These are phyloP conservation scores for Pedetes capensis DNA, from an alignment of 2,113 vertebrate genomes.

Conservation along the genomic window DNA sequence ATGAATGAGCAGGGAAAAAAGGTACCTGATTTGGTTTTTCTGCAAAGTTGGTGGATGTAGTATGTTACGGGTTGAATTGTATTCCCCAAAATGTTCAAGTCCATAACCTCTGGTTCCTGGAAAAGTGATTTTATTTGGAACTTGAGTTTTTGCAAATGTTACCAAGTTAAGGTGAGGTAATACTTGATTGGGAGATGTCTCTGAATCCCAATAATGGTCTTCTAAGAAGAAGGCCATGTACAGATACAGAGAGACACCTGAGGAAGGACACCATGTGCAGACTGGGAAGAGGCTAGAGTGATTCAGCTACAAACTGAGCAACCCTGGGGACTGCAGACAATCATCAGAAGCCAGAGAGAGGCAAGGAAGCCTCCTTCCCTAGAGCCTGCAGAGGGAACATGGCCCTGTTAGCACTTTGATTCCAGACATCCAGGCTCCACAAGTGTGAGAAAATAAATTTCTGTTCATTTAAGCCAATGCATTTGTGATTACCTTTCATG, in stretches of 20 bases:
- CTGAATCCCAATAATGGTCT: neutral
- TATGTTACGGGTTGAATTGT: neutral
- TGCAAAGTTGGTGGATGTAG: neutral
- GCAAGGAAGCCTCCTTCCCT: neutral
- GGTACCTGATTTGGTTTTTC: neutral
- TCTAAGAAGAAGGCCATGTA: neutral
- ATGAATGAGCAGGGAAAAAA: neutral
- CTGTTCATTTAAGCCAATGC: neutral
- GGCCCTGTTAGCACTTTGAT: neutral
- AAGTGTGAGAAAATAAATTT: neutral
- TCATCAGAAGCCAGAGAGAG: neutral
- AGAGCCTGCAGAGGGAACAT: neutral
- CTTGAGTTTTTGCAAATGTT: neutral
- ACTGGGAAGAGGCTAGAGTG: neutral
- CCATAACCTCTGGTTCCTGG: neutral
- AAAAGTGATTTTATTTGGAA: neutral
- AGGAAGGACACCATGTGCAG: neutral
- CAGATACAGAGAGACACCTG: neutral
- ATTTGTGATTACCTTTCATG: neutral
- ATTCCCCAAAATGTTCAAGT: neutral
- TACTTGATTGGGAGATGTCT: neutral
- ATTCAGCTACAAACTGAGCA: neutral
- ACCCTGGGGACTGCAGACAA: neutral
- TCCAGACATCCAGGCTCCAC: neutral
- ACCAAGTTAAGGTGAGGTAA: neutral